Base-by-base conservation (phyloP, 2,797 vertebrate species). In the Garrulus glandarius region DNA sequence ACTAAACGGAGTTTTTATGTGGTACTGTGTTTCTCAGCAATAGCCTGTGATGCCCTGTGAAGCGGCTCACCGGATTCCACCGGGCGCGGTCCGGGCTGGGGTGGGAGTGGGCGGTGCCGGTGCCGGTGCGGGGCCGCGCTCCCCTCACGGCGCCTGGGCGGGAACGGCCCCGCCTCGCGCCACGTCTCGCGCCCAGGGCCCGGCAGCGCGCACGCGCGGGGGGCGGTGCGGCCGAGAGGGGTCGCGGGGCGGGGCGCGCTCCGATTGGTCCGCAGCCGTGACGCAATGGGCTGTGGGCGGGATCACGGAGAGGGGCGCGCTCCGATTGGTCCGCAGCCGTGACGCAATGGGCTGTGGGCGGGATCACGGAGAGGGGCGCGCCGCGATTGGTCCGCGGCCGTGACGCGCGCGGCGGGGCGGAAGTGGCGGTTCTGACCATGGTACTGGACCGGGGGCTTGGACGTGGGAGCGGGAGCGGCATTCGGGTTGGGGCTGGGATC, bases 171-270 rank as follows among this genome's bases (percentile, higher is more conserved):
- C 39, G 39, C n/a, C n/a, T n/a, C n/a, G n/a, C n/a, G 39, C 9
- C 32, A 41, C 36, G 22, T 39, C 67, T 23, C 65, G 15, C 27
- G 20, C 19, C 34, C 10, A 23, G 6, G 14, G 23, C 13, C n/a
- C 44, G 10, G 13, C 36, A 12, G 6, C 9, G 57, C 79, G 67
- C 79, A 71, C 15, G 57, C 49, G 57, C 41, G 2, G 10, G 7
- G 6, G 8, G 46, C 9, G 32, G 13, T 12, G 8, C 36, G 10
- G 20, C 20, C 4, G 5, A 1, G 46, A 3, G 18, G 26, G 5
- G 27, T 15, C 6, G 9, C 10, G 6, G 4, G 24, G 6, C 5
- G 4, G 11, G 0, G 0, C 32, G 36, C 30, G 7, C 1, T 1
- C 5, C 11, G 15, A 83, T 84, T 84, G 82, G 70, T 14, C 32